Base-by-base conservation (phyloP, 1,140 invertebrate species). In the Hyles euphorbiae region DNA sequence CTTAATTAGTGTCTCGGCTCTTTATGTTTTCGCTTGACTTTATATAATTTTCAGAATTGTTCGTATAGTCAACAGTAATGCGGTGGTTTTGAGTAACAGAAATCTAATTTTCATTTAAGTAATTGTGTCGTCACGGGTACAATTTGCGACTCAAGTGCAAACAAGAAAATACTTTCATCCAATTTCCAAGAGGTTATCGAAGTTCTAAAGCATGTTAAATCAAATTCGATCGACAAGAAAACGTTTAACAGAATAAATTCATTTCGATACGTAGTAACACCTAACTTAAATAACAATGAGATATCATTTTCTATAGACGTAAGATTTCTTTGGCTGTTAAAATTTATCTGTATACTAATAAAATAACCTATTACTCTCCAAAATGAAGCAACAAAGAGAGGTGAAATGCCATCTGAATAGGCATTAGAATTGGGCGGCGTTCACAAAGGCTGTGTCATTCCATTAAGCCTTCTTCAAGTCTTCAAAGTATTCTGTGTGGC, bases 331-430 rank as follows among this genome's bases (percentile, higher is more conserved):
- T 71, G 70, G 67, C 76, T 76, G 75, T 83, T 80, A 60, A 80
- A 87, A 79, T 77, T 76, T 76, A 79, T 84, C 78, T 80, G 76
- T 83, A 83, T 72, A 78, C 78, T 84, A 84, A 85, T 86, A 85
- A 85, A 86, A 85, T 84, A 82, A 78, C 75, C 80, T 86, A 83
- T 86, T 83, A 83, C 83, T 81, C 73, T 83, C 79, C 72, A 75
- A 87, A 88, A 87, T 88, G 68, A 88, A 87, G 80, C 80, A 87
- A 88, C 85, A 88, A 88, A 83, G 81, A 76, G 75, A 72, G 77
- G 64, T 66, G 82, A 88, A 84, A 86, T 85, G 82, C 83, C 79
- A 85, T 87, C 82, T 88, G 81, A 88, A 88, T 87, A 80, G 79
- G 80, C 83, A 83, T 85, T 82, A 78, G 80, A 87, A 87, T 87